Evolutionary conservation across 2,797 vertebrate genomes (phyloP).

Genomic region (Busarellus nigricollis): DNA sequence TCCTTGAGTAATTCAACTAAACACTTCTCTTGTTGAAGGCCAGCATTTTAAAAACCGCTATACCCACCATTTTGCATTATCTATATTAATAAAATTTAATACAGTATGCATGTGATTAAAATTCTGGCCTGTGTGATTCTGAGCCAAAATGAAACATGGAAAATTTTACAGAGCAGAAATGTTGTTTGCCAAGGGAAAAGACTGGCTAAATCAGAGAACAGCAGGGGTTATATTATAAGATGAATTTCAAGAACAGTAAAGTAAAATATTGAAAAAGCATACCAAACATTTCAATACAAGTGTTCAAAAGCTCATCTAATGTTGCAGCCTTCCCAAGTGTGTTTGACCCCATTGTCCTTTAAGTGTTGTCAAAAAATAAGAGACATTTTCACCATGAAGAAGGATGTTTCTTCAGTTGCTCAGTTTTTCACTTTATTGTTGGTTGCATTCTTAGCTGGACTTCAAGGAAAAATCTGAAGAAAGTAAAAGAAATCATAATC

Average conservation of each 20-base stretch:
- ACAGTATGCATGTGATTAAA: background rate
- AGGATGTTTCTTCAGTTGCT: constrained; percentile 53
- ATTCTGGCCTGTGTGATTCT: background rate
- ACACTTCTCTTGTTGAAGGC: background rate
- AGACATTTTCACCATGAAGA: constrained; percentile 66
- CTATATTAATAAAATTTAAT: background rate
- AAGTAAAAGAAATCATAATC: constrained; percentile 29
- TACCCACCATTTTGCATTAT: background rate
- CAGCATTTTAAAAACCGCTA: background rate
- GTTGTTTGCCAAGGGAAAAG: constrained; percentile 15
- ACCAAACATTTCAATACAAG: constrained; percentile 92
- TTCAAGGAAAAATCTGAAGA: constrained; percentile 62
- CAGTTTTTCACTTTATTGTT: constrained; percentile 20
- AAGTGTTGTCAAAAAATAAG: constrained; percentile 73
- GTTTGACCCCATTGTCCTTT: constrained; percentile 87
- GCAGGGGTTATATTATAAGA: background rate
- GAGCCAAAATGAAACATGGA: constrained; percentile 25
- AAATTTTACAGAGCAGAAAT: constrained; percentile 27
- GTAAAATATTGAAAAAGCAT: constrained; percentile 7
- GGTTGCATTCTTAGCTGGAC: constrained; percentile 38
- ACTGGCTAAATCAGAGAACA: background rate
- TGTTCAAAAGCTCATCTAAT: constrained; percentile 85
- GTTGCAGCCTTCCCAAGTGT: constrained; percentile 89
- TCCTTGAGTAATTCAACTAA: background rate
- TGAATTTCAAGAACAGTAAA: background rate